Evolutionary conservation across 2,797 vertebrate species (phyloP).

Genomic region (Hapalemur alaotrensis): DNA sequence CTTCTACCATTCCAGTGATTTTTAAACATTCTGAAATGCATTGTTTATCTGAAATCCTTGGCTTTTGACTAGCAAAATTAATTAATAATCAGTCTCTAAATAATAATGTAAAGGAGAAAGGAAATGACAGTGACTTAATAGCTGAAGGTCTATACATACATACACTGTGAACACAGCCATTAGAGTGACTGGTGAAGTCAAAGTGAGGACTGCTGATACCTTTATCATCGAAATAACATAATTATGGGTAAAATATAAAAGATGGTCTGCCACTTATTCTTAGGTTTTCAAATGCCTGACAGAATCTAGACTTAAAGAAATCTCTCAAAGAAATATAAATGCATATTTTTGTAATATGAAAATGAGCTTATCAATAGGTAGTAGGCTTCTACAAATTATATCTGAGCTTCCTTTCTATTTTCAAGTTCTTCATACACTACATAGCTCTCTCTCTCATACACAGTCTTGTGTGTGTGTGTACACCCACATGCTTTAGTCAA

Average conservation of each 20-base stretch:
- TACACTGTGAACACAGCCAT: rapidly evolving
- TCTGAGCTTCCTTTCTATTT: background rate
- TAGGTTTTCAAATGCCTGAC: background rate
- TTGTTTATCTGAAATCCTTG: background rate
- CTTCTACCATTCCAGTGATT: background rate
- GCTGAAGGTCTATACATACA: background rate
- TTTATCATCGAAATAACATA: background rate
- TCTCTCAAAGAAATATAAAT: background rate
- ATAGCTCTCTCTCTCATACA: background rate
- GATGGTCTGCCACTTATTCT: background rate
- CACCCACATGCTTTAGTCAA: background rate
- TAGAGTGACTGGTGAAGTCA: background rate
- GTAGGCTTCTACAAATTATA: background rate
- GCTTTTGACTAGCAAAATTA: background rate
- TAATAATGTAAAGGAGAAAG: background rate
- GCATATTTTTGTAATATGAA: background rate
- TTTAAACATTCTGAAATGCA: background rate
- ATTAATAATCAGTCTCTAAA: background rate
- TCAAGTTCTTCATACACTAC: background rate
- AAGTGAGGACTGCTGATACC: background rate
- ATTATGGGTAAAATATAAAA: background rate
- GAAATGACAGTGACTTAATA: background rate
- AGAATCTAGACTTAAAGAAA: background rate
- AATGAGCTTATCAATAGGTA: background rate
- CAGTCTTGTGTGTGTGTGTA: background rate